Evolutionary conservation across 2,797 vertebrate genomes (phyloP).

Genomic region (Cichlasoma orientale): DNA sequence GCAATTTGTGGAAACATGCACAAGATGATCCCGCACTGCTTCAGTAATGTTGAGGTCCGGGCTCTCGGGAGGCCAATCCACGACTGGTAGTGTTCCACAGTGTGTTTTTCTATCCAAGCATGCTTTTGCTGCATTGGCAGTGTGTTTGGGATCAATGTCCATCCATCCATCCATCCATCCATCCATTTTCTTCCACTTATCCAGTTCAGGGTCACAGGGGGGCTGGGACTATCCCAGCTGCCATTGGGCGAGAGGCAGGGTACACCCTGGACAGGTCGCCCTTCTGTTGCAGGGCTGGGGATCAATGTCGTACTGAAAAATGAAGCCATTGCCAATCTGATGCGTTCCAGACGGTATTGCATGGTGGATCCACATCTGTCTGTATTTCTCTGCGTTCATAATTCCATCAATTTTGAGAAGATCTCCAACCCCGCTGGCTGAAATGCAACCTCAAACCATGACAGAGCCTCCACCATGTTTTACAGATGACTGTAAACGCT

Average conservation of each 20-base stretch:
- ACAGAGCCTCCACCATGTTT: background rate
- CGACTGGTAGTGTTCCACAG: background rate
- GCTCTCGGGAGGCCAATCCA: background rate
- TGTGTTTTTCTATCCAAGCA: background rate
- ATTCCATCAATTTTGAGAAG: background rate
- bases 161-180: too few relatives aligned
- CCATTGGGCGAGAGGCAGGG: too few relatives aligned
- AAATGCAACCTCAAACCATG: background rate
- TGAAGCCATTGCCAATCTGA: rapidly evolving
- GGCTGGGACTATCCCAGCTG: too few relatives aligned
- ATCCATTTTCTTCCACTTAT: too few relatives aligned
- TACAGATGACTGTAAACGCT: too few relatives aligned
- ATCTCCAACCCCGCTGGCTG: background rate
- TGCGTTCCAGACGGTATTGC: background rate
- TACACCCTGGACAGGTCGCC: too few relatives aligned
- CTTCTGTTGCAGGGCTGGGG: too few relatives aligned
- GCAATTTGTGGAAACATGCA: too few relatives aligned
- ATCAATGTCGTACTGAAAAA: background rate
- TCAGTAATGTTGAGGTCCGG: too few relatives aligned
- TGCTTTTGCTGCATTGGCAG: background rate
- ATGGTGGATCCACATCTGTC: background rate
- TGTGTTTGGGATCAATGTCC: background rate
- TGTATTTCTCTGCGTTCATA: background rate
- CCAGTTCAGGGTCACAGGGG: too few relatives aligned
- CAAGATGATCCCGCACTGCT: too few relatives aligned